Percentiles rank a stretch among this genome's conserved stretches.
These are phyloP conservation scores for Megastigmus dorsalis DNA, from an alignment of 2,888 invertebrate species.

Conservation along the genomic window DNA sequence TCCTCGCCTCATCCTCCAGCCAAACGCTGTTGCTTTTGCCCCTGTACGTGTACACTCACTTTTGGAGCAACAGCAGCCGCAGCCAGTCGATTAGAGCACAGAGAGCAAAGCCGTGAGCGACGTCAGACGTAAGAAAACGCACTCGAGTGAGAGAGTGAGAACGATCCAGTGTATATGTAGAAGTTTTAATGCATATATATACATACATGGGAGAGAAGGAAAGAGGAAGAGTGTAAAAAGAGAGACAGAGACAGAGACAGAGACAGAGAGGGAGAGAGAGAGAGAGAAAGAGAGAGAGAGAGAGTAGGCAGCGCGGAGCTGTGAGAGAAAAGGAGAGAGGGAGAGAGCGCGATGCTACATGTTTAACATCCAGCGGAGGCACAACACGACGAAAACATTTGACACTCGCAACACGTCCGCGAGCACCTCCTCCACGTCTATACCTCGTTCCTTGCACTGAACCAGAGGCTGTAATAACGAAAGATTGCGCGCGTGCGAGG, in stretches of 20 bases:
- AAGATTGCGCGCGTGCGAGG: background rate
- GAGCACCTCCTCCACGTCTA: background rate
- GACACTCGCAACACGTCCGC: too few relatives aligned
- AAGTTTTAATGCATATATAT: background rate
- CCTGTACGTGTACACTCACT: background rate
- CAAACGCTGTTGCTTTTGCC: background rate
- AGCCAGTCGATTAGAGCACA: conserved; percentile 11
- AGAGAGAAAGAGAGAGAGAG: background rate
- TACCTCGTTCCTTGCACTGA: background rate
- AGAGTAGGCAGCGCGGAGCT: too few relatives aligned
- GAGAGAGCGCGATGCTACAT: background rate
- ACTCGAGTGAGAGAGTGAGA: conserved; percentile 12
- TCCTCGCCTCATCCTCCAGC: conserved; percentile 17
- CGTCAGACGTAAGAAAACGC: conserved; percentile 33
- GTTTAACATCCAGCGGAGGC: conserved; percentile 7
- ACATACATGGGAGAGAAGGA: too few relatives aligned
- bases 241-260: background rate
- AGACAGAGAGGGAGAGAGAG: background rate
- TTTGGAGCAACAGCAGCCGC: background rate
- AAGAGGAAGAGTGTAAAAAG: background rate
- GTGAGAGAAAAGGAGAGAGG: background rate
- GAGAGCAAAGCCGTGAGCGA: background rate
- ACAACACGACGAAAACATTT: background rate
- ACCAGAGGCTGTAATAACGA: too few relatives aligned
- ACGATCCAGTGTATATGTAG: background rate